Percentiles rank a stretch among this genome's conserved stretches.
Evolutionary conservation across 2,113 vertebrate genomes (phyloP).

Genomic region (Rhinichthys klamathensis): DNA sequence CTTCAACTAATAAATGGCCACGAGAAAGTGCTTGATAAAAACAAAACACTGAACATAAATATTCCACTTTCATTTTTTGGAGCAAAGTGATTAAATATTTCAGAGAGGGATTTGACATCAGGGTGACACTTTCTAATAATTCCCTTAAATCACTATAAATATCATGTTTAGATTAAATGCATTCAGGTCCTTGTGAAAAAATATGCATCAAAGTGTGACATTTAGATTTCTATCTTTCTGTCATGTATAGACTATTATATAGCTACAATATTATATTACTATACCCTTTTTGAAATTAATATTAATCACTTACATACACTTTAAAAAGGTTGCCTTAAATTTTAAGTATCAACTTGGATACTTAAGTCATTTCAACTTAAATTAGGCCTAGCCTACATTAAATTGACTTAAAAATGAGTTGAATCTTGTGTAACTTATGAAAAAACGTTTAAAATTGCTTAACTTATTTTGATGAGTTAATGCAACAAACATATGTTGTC

Average conservation of each 20-base stretch:
- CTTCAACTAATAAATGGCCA: slow-evolving; percentile 9
- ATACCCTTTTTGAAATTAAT: neutral
- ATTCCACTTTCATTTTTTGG: neutral
- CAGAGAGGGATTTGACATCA: neutral
- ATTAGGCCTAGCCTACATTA: no score
- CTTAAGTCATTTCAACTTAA: no score
- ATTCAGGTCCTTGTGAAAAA: neutral
- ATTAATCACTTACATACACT: neutral
- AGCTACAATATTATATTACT: neutral
- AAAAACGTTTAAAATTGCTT: no score
- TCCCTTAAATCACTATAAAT: neutral
- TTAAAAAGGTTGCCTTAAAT: no score
- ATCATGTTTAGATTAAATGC: neutral
- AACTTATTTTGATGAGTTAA: no score
- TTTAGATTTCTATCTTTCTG: neutral
- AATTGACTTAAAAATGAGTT: no score
- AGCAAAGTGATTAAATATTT: neutral
- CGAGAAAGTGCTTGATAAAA: neutral
- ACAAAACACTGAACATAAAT: neutral
- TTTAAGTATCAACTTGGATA: no score
- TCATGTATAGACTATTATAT: neutral
- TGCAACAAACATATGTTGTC: no score
- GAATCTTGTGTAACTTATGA: no score
- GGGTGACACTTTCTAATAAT: neutral
- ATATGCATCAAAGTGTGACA: neutral